Percentiles rank a stretch among this genome's conserved stretches.
Evolutionary conservation across 2,113 vertebrate species (phyloP).

Genomic region (Ibidorhyncha struthersii): DNA sequence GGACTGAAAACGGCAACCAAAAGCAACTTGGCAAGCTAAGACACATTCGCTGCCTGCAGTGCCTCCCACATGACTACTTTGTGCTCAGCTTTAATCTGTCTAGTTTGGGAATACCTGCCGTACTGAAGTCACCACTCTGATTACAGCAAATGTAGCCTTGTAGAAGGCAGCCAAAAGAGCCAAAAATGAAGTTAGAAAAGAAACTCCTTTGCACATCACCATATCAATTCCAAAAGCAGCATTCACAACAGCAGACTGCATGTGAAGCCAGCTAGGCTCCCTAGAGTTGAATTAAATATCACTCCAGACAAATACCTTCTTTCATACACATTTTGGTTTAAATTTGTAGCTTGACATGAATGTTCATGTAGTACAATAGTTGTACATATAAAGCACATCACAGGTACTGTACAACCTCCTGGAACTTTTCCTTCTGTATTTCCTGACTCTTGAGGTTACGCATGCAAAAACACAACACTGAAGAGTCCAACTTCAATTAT

Average conservation of each 20-base stretch:
- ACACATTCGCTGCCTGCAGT: background rate
- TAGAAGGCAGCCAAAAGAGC: background rate
- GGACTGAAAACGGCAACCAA: background rate
- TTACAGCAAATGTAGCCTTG: rapidly evolving
- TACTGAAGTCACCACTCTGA: background rate
- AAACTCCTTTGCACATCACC: background rate
- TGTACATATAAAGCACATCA: background rate
- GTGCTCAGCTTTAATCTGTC: background rate
- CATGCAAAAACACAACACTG: background rate
- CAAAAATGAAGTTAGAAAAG: background rate
- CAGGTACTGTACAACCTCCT: background rate
- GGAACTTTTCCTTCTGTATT: background rate
- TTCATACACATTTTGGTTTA: background rate
- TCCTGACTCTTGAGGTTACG: background rate
- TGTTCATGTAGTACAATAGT: background rate
- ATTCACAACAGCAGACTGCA: background rate
- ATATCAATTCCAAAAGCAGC: background rate
- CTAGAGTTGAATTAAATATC: background rate
- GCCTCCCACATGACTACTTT: background rate
- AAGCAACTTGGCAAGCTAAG: background rate
- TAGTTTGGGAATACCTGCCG: background rate
- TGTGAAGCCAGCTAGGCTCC: background rate
- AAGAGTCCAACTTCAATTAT: background rate
- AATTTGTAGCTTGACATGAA: background rate
- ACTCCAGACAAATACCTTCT: background rate